Percentiles rank a stretch among this genome's conserved stretches.
Conservation (phyloP, 2,797 vertebrate genomes). For the Crenuchus spilurus region DNA sequence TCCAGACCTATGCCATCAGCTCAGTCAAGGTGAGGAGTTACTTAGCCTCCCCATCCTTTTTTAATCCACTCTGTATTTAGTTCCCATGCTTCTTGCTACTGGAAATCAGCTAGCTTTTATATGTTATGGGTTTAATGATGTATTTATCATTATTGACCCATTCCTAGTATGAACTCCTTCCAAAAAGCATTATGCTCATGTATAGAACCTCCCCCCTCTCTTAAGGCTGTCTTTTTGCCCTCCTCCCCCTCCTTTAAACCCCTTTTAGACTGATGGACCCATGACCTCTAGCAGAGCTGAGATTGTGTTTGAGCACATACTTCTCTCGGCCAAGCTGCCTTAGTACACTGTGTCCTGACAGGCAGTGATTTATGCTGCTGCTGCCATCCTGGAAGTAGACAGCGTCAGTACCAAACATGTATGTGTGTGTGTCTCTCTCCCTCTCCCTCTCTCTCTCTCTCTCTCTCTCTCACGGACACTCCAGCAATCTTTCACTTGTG, state of each 20-base stretch:
- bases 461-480: conserved; percentile 13
- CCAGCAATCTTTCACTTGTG: conserved; percentile 14
- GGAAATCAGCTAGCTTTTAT: not conserved
- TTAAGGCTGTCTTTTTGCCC: not conserved
- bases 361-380: conserved; percentile 53
- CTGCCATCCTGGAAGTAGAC: conserved; percentile 36
- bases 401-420: conserved; percentile 39
- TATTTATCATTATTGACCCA: not conserved
- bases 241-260: not conserved
- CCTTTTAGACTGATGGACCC: conserved; percentile 2
- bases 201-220: not conserved
- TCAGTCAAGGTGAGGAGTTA: conserved; percentile 80
- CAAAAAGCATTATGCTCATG: not conserved
- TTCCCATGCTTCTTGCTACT: not conserved
- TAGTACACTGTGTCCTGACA: conserved; percentile 53
- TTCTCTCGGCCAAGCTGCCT: not conserved
- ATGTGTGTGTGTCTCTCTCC: no score
- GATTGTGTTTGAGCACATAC: conserved; percentile 26
- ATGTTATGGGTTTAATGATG: not conserved
- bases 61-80: not conserved
- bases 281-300: conserved; percentile 14
- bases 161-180: not conserved
- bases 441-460: conserved; percentile 5
- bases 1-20: conserved; percentile 83
- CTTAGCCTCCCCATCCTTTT: not conserved